Conservation (phyloP, 2,888 invertebrate genomes). For the Oeneis ivallda region DNA sequence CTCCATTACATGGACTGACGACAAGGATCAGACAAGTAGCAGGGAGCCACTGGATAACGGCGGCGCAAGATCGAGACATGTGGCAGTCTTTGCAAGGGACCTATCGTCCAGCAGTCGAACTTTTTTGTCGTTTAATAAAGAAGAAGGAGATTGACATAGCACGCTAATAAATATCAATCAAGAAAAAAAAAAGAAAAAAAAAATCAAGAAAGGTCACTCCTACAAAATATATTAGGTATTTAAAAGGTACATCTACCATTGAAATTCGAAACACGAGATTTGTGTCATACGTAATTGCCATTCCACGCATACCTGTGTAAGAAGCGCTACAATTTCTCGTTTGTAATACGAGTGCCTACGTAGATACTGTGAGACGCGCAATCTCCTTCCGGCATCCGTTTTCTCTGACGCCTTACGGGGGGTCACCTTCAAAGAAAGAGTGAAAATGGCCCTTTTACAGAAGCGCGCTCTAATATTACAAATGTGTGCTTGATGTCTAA, state of each 20-base stretch:
- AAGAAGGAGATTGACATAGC: too few species aligned
- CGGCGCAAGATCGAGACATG: too few species aligned
- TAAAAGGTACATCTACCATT: neutral
- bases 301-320: neutral
- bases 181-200: too few species aligned
- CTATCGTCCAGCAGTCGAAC: too few species aligned
- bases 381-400: slow-evolving; percentile 14
- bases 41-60: too few species aligned
- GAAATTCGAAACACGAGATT: neutral
- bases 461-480: neutral
- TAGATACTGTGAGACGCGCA: neutral
- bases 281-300: neutral
- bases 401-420: slow-evolving; percentile 2
- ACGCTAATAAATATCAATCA: too few species aligned
- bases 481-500: neutral
- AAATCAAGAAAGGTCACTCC: too few species aligned
- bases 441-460: neutral
- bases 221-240: too few species aligned
- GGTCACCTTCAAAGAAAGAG: slow-evolving; percentile 14
- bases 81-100: too few species aligned
- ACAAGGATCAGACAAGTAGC: too few species aligned
- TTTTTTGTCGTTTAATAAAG: too few species aligned
- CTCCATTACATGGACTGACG: too few species aligned
- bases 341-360: neutral
- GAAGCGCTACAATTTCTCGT: neutral